Evolutionary conservation across 2,113 vertebrate genomes (phyloP).

Genomic region (Myodes glareolus): DNA sequence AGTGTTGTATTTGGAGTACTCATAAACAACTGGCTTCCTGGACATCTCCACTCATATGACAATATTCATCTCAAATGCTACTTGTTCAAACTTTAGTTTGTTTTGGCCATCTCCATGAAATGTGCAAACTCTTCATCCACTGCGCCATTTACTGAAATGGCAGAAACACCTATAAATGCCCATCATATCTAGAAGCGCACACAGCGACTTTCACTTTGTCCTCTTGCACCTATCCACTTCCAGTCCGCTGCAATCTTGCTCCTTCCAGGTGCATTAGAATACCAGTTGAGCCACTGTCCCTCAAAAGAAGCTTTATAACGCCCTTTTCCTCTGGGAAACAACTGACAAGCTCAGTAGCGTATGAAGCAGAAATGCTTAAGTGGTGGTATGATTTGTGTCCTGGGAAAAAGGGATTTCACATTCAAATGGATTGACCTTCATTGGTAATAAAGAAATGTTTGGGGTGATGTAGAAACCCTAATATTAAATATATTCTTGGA

Average conservation of each 20-base stretch:
- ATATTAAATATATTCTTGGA: not conserved
- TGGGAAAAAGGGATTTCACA: conserved; percentile 19
- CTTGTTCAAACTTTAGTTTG: not conserved
- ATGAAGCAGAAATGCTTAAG: not conserved
- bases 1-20: not conserved
- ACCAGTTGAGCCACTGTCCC: not conserved
- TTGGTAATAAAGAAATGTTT: not conserved
- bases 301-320: not conserved
- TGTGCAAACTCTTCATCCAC: not conserved
- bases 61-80: not conserved
- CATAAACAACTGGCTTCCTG: not conserved
- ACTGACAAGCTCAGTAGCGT: not conserved
- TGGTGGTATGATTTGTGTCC: not conserved
- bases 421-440: not conserved
- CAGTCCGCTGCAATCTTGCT: not conserved
- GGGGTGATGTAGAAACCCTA: not conserved
- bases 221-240: not conserved
- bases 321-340: not conserved
- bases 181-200: not conserved
- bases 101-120: not conserved
- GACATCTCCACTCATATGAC: not conserved
- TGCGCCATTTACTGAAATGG: not conserved
- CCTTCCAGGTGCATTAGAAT: not conserved
- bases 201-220: not conserved
- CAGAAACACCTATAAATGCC: not conserved